A percentile compares a stretch with the other conserved stretches of the same genome.
phyloP scores from a whole-genome alignment of 2,888 invertebrate genomes.

The Drosophila lacicola region DNA sequence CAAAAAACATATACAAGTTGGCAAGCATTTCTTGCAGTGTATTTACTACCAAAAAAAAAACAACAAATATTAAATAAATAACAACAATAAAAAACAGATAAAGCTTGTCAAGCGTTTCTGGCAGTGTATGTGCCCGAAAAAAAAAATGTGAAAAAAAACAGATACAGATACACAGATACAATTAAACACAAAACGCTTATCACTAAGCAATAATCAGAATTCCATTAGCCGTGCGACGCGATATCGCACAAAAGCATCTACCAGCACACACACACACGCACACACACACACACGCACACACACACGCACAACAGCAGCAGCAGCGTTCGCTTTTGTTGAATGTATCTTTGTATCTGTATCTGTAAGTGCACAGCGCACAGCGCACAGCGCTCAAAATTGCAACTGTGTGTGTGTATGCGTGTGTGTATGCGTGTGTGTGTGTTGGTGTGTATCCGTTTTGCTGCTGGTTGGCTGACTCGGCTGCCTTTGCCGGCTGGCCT shows the following conservation, averaged over 20 bases:
- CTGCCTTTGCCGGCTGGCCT: conserved; percentile 47
- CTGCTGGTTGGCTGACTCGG: conserved; percentile 67
- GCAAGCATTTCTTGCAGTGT: background rate
- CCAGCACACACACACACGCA: conserved; percentile 33
- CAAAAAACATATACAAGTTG: conserved; percentile 9
- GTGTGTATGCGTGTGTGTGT: conserved; percentile 35
- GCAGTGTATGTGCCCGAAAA: conserved; percentile 25
- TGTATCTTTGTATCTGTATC: conserved; percentile 72
- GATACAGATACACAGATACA: conserved; percentile 83
- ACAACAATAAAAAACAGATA: conserved; percentile 9
- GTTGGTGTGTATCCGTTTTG: conserved; percentile 74
- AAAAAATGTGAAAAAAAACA: conserved; percentile 32
- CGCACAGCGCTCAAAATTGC: conserved; percentile 40
- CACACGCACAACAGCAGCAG: conserved; percentile 13
- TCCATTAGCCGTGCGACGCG: conserved; percentile 83
- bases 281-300: conserved; percentile 29
- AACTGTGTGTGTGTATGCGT: conserved; percentile 38
- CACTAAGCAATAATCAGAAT: conserved; percentile 84
- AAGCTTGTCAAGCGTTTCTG: conserved; percentile 12
- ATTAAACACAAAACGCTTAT: conserved; percentile 84
- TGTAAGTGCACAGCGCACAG: conserved; percentile 64
- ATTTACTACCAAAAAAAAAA: too few relatives aligned
- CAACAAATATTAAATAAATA: too few relatives aligned
- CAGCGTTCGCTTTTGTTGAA: conserved; percentile 47
- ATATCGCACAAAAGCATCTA: conserved; percentile 77